A percentile compares a stretch with the other conserved stretches of the same genome.
phyloP scores from a whole-genome alignment of 2,113 vertebrate genomes.

The Saguinus midas region DNA sequence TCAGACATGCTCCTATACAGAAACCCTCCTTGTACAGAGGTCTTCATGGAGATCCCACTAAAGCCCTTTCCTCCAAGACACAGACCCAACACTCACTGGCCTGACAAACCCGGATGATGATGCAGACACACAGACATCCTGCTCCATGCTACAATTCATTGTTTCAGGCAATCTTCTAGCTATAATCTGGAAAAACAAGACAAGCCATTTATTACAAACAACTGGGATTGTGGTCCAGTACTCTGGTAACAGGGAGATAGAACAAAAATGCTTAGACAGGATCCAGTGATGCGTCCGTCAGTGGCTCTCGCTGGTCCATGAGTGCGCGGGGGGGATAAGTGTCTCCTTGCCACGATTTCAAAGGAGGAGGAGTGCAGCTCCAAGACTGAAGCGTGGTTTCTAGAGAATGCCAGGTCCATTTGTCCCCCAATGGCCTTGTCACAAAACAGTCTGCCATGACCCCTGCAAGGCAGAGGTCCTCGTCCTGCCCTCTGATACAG shows the following conservation, averaged over 20 bases:
- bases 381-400: neutral
- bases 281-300: neutral
- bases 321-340: neutral
- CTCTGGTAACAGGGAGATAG: neutral
- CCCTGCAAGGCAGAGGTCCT: neutral
- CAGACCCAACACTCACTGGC: neutral
- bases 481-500: neutral
- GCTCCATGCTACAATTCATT: neutral
- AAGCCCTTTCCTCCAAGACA: neutral
- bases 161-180: neutral
- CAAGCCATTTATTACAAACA: neutral
- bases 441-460: neutral
- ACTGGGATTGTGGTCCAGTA: neutral
- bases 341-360: neutral
- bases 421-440: neutral
- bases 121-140: neutral
- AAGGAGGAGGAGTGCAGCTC: neutral
- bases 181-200: neutral
- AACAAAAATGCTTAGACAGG: neutral
- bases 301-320: rapidly evolving
- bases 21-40: neutral
- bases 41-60: neutral
- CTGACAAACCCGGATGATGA: neutral
- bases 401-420: neutral
- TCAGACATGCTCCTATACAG: neutral